Evolutionary conservation across 2,888 invertebrate species (phyloP), one percentile per base, ranked within the genome.

Genomic region (Pollenia labialis): DNA sequence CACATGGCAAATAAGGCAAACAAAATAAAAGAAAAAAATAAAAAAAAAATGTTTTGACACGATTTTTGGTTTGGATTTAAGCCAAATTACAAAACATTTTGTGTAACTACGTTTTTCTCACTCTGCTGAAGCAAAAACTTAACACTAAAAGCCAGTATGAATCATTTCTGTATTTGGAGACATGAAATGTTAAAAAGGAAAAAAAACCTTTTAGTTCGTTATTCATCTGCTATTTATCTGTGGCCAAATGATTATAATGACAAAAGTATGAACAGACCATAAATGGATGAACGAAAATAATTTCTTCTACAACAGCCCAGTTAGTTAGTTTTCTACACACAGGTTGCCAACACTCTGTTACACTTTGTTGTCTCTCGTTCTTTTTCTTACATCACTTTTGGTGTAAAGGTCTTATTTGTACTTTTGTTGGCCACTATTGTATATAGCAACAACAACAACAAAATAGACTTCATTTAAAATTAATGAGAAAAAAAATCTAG

Each of bases 401-500:
- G 40, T 76, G 52, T 64, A 71, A 76, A 79, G 72, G 75, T 85
- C 44, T 74, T 81, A 52, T 68, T 74, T 80, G 58, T 58, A 64
- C 48, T 62, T 69, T 64, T 81, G 54, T 64, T 71, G 71, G 46
- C 62, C 54, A 44, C 74, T 58, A 66, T 40, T 75, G 18, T 23
- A 12, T 12, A 42, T n/a, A 4, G 23, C 40, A 60, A 58, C 66
- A 42, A 56, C 50, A 68, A 14, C 18, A 40, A 50, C 71, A 50
- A 80, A 69, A 58, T 62, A 76, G 74, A 72, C 85, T 81, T 88
- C 88, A 89, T 89, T 88, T 89, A 88, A 88, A 88, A 89, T 89
- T 89, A 88, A 89, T 89, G 89, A 88, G n/a, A 87, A 88, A 89
- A 32, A 89, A 88, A 62, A 62, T 88, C 87, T 84, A 85, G 87